Evolutionary conservation across 2,797 vertebrate genomes (phyloP), one percentile per base, ranked within the genome.

Genomic region (Neopelma chrysocephalum): DNA sequence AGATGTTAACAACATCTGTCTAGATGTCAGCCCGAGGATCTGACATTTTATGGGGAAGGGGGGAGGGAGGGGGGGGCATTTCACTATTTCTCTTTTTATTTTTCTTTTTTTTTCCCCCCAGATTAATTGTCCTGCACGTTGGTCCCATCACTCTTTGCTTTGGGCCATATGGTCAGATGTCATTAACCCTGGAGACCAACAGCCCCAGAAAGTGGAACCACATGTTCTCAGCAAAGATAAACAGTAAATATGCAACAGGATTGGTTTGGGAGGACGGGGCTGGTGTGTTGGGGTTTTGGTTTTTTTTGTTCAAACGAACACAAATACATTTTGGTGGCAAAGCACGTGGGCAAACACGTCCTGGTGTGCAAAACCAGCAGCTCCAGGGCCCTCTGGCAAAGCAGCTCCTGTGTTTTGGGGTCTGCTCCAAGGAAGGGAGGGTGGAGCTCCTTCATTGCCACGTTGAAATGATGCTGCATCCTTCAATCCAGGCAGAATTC

Each of bases 191-290:
- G 91, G 93, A 97, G 94, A 96, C 90, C 56, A 75, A 65, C 95
- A 97, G 94, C 86, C 90, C 81, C 38, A 90, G 92, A 97, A 98
- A 98, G 97, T 98, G 97, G 96, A 98, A 98, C 96, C 97, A 98
- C 77, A 97, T 98, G 98, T 97, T 95, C 51, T 48, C 31, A 76
- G 91, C 72, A 64, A 94, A 96, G 94, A 96, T 60, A 97, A 95
- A 97, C 48, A 92, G 64, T 65, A 96, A 95, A 96, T 14, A 4
- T 43, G 68, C 73, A 64, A 22, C 12, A 15, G 76, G 70, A 27
- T 7, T 2, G 32, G 11, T 51, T 69, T 72, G 69, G 15, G 79
- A 45, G 66, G 48, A 68, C 0, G 1, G 34, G 73, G 54, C 19
- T 84, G 27, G 26, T 34, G 66, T 50, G 32, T 56, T 20, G 32